Percentiles rank a stretch among this genome's conserved stretches.
These are phyloP conservation scores for Pogoniulus pusillus DNA, from an alignment of 2,797 vertebrate genomes.

Conservation along the genomic window DNA sequence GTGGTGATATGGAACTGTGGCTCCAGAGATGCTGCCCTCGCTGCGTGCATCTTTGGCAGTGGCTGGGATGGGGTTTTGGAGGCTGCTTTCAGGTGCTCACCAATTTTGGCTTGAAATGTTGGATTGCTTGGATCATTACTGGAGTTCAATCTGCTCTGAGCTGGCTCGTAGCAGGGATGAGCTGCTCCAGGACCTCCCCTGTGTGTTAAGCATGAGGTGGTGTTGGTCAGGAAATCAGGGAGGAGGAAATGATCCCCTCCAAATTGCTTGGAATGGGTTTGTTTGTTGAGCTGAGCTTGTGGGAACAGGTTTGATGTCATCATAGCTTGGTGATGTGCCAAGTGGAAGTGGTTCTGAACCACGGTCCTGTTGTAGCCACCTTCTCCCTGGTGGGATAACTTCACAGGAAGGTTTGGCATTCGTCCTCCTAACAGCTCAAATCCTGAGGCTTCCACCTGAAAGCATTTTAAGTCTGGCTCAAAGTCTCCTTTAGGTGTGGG, in stretches of 20 bases:
- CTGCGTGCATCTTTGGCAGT: neutral
- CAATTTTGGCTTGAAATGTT: neutral
- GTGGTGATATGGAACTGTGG: neutral
- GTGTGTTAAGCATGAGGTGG: neutral
- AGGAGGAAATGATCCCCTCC: neutral
- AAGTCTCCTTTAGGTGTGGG: neutral
- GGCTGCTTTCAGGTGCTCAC: neutral
- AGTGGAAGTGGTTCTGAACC: neutral
- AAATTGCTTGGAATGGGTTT: neutral
- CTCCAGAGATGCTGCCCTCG: neutral
- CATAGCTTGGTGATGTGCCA: neutral
- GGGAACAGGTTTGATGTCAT: neutral
- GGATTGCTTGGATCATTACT: neutral
- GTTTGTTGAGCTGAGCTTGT: neutral
- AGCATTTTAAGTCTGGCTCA: fast-evolving
- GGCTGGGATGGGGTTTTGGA: neutral
- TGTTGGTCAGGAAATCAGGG: neutral
- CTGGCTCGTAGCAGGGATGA: neutral
- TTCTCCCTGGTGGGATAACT: neutral
- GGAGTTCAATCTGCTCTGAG: neutral
- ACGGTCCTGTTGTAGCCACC: neutral
- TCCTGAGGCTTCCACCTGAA: neutral
- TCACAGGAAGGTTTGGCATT: neutral
- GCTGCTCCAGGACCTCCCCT: neutral
- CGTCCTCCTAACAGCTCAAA: neutral